A percentile compares a stretch with the other conserved stretches of the same genome.
Conservation (phyloP, 2,113 vertebrate species). For the Podocnemis expansa region DNA sequence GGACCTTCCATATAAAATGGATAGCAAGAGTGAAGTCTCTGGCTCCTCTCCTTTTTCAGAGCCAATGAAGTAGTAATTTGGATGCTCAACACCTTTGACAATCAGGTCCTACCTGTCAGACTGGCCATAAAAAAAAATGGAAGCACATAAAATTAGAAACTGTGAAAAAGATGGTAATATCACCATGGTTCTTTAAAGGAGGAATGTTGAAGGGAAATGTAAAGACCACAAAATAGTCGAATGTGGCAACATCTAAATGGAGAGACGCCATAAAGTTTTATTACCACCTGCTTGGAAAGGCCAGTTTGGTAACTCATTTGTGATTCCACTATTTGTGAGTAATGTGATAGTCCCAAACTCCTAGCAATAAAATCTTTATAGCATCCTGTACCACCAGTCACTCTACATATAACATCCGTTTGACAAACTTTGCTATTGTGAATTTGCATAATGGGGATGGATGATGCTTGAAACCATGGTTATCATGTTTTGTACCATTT, state of each 20-base stretch:
- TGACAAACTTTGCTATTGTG: constrained; percentile 56
- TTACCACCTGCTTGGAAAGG: constrained; percentile 69
- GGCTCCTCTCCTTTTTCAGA: background rate
- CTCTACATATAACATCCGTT: constrained; percentile 61
- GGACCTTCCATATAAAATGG: background rate
- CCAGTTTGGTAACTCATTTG: constrained; percentile 59
- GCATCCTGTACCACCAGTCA: constrained; percentile 26
- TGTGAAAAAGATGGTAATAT: background rate
- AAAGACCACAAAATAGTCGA: background rate
- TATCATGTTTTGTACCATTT: constrained; percentile 16
- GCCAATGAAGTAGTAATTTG: background rate
- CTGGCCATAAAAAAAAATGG: background rate
- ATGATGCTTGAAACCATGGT: constrained; percentile 44
- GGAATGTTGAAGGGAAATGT: background rate
- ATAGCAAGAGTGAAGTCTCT: background rate
- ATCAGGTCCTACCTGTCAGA: background rate
- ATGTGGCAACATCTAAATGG: constrained; percentile 67
- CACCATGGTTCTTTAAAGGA: background rate
- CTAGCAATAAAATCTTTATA: constrained; percentile 65
- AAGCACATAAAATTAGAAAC: background rate
- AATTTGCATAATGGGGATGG: constrained; percentile 64
- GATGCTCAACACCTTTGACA: background rate
- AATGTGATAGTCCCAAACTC: constrained; percentile 64
- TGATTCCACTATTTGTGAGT: constrained; percentile 52
- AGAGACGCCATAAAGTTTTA: constrained; percentile 68